Evolutionary conservation across 2,113 vertebrate genomes (phyloP), one percentile per base, ranked within the genome.

Genomic region (Cricetomys ansorgei): DNA sequence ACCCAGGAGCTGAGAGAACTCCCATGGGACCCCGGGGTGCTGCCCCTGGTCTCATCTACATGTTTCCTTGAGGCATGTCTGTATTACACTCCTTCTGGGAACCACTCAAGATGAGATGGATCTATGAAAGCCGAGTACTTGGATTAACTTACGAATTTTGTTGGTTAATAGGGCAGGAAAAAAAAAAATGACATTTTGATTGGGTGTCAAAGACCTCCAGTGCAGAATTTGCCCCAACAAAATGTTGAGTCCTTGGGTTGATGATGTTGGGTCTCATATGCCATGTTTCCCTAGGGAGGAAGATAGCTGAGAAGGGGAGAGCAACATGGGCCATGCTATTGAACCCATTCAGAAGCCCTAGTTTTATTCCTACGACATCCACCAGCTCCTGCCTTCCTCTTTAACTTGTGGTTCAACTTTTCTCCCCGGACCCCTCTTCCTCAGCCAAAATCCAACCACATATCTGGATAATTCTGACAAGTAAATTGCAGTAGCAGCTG

Each of bases 1-100:
- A 21, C 10, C 23, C 4, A 92, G 79, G 48, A 50, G 70, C 31
- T 27, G 12, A n/a, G 4, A 40, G 25, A 21, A 21, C 0, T 31
- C 27, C 3, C n/a, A 1, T 7, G 7, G 19, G 12, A 16, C 40
- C 16, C 34, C 25, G 0, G 27, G 0, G 19, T 3, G 2, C 87
- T 55, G 19, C 64, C 40, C 53, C 12, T 48, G 27, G 65, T 89
- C 13, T 64, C 43, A 69, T 13, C 31, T 77, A 19, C 5, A 29
- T 8, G 50, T 73, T 34, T 65, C 25, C 72, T 65, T 50, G 37
- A 81, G 29, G 21, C 13, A 31, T 11, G 34, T 72, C n/a, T 53
- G 67, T 40, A 70, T 62, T 50, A 19, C 57, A 72, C 84, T 87
- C 53, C 55, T 88, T 93, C 23, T 15, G 53, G 65, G 12, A 88